Percentiles rank a stretch among this genome's conserved stretches.
Evolutionary conservation across 1,140 invertebrate genomes (phyloP).

Genomic region (Hestina assimilis): DNA sequence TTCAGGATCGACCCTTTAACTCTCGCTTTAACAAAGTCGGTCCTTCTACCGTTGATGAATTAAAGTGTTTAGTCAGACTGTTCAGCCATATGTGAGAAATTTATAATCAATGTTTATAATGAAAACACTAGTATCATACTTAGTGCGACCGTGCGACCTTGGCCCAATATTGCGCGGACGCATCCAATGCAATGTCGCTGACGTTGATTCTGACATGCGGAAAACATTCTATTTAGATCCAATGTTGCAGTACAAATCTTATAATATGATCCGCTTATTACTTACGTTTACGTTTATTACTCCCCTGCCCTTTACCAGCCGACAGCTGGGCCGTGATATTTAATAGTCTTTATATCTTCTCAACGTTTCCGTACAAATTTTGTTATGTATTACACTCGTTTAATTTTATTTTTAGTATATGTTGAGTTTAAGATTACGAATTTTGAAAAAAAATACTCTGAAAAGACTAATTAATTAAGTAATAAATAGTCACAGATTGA

Average conservation of each 20-base stretch:
- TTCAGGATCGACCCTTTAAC: too few species aligned
- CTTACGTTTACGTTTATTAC: constrained; percentile 18
- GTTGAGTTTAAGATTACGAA: neutral
- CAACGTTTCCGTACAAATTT: neutral
- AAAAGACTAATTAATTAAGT: too few species aligned
- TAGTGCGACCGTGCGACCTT: constrained; percentile 40
- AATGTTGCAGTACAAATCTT: constrained; percentile 30
- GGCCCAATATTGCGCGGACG: constrained; percentile 54
- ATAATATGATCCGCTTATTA: constrained; percentile 17
- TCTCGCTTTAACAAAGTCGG: too few species aligned
- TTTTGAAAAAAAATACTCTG: too few species aligned
- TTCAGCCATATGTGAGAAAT: too few species aligned
- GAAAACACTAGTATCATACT: neutral
- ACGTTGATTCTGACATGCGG: constrained; percentile 35
- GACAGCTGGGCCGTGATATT: constrained; percentile 13
- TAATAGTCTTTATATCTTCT: neutral
- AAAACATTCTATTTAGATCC: constrained; percentile 44
- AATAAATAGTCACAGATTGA: too few species aligned
- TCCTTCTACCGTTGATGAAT: too few species aligned
- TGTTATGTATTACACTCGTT: neutral
- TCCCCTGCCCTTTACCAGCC: constrained; percentile 23
- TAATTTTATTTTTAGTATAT: neutral
- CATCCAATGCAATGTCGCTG: constrained; percentile 42
- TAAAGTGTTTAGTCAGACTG: too few species aligned
- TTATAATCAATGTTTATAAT: neutral